These are phyloP conservation scores for Equus przewalskii DNA, from an alignment of 2,113 vertebrate species.

Conservation along the genomic window DNA sequence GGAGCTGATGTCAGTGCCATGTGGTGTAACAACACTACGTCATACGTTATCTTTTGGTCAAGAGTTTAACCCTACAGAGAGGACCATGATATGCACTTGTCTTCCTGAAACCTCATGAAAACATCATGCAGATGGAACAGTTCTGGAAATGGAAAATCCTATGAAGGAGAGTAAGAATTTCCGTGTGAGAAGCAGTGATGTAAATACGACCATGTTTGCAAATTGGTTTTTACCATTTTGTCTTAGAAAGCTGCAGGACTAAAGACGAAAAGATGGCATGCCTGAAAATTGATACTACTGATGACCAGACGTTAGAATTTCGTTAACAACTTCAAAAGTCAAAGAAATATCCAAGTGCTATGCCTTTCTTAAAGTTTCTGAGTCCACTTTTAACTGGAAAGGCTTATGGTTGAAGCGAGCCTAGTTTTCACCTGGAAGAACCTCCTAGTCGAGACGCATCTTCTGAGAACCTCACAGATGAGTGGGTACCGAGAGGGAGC, in stretches of 20 bases:
- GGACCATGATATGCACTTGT: too few relatives aligned
- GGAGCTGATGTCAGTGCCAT: background rate
- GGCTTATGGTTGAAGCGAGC: background rate
- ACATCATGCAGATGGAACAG: too few relatives aligned
- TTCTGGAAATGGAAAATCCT: background rate
- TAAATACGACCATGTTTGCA: background rate
- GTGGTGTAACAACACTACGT: too few relatives aligned
- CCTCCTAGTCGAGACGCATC: rapidly evolving
- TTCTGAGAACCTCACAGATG: rapidly evolving
- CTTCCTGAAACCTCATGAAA: background rate
- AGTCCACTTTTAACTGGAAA: background rate
- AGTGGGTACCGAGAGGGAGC: rapidly evolving
- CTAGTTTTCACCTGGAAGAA: rapidly evolving
- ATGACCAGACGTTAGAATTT: background rate
- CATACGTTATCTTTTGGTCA: background rate
- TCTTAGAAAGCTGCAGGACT: background rate
- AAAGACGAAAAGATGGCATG: background rate
- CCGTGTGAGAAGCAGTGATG: background rate
- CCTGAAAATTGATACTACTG: background rate
- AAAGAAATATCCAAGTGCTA: background rate
- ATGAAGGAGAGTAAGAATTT: background rate
- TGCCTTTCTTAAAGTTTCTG: background rate
- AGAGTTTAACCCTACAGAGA: background rate
- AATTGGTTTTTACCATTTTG: background rate
- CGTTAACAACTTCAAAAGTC: background rate